Percentiles rank a stretch among this genome's conserved stretches.
Conservation (phyloP, 2,888 invertebrate species). For the Artemia sp. region DNA sequence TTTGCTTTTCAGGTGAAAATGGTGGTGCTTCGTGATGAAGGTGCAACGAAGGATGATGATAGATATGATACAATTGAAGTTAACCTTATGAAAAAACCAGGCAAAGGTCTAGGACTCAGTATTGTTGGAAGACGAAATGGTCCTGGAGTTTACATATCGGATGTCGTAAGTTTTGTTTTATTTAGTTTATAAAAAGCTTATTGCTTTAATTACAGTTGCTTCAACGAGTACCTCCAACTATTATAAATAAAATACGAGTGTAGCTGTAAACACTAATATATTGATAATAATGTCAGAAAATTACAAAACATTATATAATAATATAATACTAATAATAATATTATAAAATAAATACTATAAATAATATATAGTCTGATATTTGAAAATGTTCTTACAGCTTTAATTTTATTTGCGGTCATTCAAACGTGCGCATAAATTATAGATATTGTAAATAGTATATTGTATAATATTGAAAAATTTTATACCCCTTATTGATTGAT, state of each 20-base stretch:
- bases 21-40: conserved; percentile 52
- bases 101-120: conserved; percentile 71
- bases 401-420: too few relatives aligned
- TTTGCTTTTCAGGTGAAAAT: conserved; percentile 52
- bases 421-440: too few relatives aligned
- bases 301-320: too few relatives aligned
- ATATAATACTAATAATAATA: too few relatives aligned
- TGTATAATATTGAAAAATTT: too few relatives aligned
- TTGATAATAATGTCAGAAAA: not conserved
- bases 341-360: too few relatives aligned
- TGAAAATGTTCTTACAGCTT: too few relatives aligned
- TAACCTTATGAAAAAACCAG: conserved; percentile 68
- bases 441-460: too few relatives aligned
- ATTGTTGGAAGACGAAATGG: conserved; percentile 58
- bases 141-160: conserved; percentile 74
- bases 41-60: conserved; percentile 43
- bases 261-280: not conserved
- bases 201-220: not conserved
- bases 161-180: conserved; percentile 50
- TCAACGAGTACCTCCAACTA: not conserved
- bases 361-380: too few relatives aligned
- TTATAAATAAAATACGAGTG: not conserved
- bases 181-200: not conserved
- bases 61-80: conserved; percentile 54
- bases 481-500: too few relatives aligned